Evolutionary conservation across 2,113 vertebrate species (phyloP).

Genomic region (Callospermophilus lateralis): DNA sequence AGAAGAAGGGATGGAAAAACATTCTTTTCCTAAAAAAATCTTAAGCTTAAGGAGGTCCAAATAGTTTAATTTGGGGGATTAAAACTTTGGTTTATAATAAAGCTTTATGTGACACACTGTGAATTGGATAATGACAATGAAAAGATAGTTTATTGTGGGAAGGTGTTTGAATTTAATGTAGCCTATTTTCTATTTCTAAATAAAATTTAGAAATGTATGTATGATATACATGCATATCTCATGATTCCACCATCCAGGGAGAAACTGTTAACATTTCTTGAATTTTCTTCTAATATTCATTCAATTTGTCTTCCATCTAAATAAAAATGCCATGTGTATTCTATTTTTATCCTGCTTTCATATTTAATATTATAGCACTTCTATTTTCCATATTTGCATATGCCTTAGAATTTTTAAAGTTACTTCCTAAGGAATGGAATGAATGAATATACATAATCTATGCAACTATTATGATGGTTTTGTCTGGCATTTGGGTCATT

Average conservation of each 20-base stretch:
- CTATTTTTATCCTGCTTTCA: neutral
- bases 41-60: neutral
- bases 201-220: neutral
- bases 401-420: neutral
- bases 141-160: neutral
- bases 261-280: neutral
- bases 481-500: neutral
- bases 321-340: neutral
- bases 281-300: slow-evolving; percentile 5
- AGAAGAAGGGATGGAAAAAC: neutral
- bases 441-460: neutral
- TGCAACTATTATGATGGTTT: neutral
- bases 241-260: neutral
- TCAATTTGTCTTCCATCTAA: slow-evolving; percentile 26
- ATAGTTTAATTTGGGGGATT: neutral
- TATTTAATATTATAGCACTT: neutral
- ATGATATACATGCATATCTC: neutral
- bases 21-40: neutral
- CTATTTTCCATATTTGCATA: neutral
- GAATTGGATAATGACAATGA: neutral
- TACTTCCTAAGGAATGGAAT: neutral
- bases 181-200: too few species aligned
- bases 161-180: neutral
- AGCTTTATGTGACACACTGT: neutral
- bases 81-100: neutral